Percentiles rank a stretch among this genome's conserved stretches.
Evolutionary conservation across 2,113 vertebrate species (phyloP).

Genomic region (Heloderma charlesbogerti): DNA sequence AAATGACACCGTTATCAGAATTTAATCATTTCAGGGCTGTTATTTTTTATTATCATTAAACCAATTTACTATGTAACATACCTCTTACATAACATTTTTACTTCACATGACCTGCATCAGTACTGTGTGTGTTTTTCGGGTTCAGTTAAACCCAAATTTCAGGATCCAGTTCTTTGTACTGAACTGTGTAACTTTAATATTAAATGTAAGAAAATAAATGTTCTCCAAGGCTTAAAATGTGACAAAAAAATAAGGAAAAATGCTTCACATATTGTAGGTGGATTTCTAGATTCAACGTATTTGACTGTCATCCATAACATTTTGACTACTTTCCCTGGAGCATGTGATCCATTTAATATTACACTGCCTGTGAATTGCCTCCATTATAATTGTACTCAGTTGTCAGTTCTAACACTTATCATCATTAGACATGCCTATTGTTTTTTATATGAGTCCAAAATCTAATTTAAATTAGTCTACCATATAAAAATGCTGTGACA

Average conservation of each 20-base stretch:
- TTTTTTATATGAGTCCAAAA: constrained; percentile 16
- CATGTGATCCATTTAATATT: constrained; percentile 13
- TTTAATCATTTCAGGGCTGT: background rate
- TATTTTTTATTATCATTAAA: background rate
- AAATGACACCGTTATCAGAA: background rate
- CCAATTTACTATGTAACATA: too few relatives aligned
- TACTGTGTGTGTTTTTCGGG: background rate
- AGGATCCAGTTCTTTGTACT: background rate
- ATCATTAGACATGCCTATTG: constrained; percentile 27
- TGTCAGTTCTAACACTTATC: constrained; percentile 19
- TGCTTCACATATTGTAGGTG: constrained; percentile 10
- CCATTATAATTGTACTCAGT: constrained; percentile 11
- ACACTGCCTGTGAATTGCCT: constrained; percentile 17
- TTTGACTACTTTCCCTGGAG: constrained; percentile 40
- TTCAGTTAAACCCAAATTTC: background rate
- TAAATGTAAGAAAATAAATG: background rate
- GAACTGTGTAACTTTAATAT: background rate
- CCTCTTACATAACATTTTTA: background rate
- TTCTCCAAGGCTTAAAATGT: background rate
- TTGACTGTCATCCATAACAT: constrained; percentile 34
- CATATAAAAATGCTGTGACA: constrained; percentile 24
- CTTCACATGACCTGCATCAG: background rate
- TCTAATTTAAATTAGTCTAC: constrained; percentile 27
- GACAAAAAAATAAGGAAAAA: constrained; percentile 12
- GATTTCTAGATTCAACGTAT: constrained; percentile 19